Evolutionary conservation across 1,140 invertebrate species (phyloP).

Genomic region (Octopus bimaculoides): DNA sequence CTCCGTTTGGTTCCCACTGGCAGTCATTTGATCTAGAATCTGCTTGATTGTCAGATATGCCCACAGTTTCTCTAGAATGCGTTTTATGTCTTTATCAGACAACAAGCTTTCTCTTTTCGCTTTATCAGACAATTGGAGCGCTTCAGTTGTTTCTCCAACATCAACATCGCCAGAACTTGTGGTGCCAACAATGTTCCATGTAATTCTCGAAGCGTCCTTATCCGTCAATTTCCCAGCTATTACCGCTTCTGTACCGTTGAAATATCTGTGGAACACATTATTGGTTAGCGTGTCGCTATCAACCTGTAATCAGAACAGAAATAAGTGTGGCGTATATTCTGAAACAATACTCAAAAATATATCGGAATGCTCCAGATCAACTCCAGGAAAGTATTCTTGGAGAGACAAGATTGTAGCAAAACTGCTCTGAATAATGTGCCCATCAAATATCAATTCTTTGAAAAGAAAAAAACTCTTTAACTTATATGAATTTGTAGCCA

Average conservation of each 20-base stretch:
- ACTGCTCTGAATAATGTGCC: no score
- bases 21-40: constrained; percentile 59
- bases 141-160: constrained; percentile 4
- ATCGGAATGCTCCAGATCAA: no score
- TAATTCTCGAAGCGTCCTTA: constrained; percentile 13
- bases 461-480: no score
- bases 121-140: background rate
- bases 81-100: constrained; percentile 18
- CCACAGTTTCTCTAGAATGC: constrained; percentile 67
- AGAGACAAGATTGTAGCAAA: no score
- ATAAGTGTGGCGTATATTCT: no score
- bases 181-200: constrained; percentile 23
- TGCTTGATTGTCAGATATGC: constrained; percentile 70
- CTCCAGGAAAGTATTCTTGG: no score
- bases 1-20: constrained; percentile 20
- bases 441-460: no score
- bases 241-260: constrained; percentile 45
- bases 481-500: no score
- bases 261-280: constrained; percentile 35
- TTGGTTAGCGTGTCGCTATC: constrained; percentile 39
- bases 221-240: constrained; percentile 40
- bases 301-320: constrained; percentile 15
- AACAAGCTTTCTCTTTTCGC: background rate
- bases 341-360: no score
- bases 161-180: constrained; percentile 17